Conservation (phyloP, 1,140 invertebrate species). For the Homarus americanus region DNA sequence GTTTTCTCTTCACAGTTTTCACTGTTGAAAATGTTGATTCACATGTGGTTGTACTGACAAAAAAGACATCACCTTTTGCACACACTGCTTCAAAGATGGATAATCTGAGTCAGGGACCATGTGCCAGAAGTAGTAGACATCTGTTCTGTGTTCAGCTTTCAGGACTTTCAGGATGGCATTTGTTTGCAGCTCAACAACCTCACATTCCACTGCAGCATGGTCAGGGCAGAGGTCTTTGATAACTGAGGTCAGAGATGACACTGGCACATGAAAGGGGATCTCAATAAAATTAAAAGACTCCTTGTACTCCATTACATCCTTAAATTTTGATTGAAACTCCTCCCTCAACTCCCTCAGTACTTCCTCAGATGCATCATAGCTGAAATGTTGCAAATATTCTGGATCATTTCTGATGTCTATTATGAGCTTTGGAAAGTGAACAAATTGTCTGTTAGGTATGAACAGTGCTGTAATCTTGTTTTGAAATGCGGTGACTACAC, state of each 20-base stretch:
- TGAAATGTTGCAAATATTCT: too few relatives aligned
- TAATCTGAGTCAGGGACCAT: background rate
- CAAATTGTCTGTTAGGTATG: too few relatives aligned
- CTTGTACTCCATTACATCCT: too few relatives aligned
- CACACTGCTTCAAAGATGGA: too few relatives aligned
- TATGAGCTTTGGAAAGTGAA: slow-evolving; percentile 4
- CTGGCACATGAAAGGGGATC: slow-evolving; percentile 36
- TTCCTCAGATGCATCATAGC: background rate
- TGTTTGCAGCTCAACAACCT: slow-evolving; percentile 32
- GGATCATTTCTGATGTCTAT: slow-evolving; percentile 18
- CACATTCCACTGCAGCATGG: slow-evolving; percentile 38
- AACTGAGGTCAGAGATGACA: slow-evolving; percentile 25
- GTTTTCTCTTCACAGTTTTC: too few relatives aligned
- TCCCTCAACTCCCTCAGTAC: slow-evolving; percentile 13
- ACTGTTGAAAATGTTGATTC: too few relatives aligned
- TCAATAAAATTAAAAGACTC: slow-evolving; percentile 29
- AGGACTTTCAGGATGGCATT: slow-evolving; percentile 12
- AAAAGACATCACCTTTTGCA: too few relatives aligned
- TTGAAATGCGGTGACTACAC: slow-evolving; percentile 31
- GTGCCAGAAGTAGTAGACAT: background rate
- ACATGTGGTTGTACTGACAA: too few relatives aligned
- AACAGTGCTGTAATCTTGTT: slow-evolving; percentile 12
- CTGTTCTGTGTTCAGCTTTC: too few relatives aligned
- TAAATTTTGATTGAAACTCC: slow-evolving; percentile 22
- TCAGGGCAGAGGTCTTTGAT: slow-evolving; percentile 30